Evolutionary conservation across 2,888 invertebrate species (phyloP), one percentile per base, ranked within the genome.

Genomic region (Sphaeridia pumilis): DNA sequence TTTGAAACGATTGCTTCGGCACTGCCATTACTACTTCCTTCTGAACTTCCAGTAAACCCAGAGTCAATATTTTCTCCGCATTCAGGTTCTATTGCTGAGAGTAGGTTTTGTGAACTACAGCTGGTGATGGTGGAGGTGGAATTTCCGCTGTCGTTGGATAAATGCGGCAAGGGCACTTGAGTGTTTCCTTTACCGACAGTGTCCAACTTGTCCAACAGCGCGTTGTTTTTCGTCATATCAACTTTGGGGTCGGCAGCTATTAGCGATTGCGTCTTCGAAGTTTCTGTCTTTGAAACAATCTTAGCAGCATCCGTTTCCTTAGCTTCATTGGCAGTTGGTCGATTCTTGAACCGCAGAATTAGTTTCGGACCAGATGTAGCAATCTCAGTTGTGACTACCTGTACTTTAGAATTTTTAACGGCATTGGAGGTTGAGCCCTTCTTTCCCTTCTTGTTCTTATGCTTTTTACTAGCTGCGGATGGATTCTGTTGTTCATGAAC

Each of bases 301-400:
- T 53, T 42, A 35, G 38, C 26, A 21, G n/a, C 22, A 22, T 26
- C 54, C 41, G 31, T 36, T 17, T 21, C 47, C 25, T 43, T 49
- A 3, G 27, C 49, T 36, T 22, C 46, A 48, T 27, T 57, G 12
- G 12, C 35, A 35, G 34, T 46, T 2, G 73, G 73, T 53, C 74
- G 72, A 60, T 79, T 77, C 54, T 79, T 79, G 65, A 87, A 78
- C 55, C 85, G 78, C 64, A 87, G 81, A 20, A 87, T 84, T 45
- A 87, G 70, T 69, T 87, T 88, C 1, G 84, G 82, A n/a, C 56
- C 60, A 5, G 56, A n/a, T 12, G 38, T 36, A 34, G 55, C 49
- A n/a, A 57, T 57, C 24, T 61, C 63, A 1, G 58, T 55, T 2
- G 58, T 55, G 20, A 65, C 56, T 2, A 63, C 58, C 53, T 61